Evolutionary conservation across 2,888 invertebrate genomes (phyloP), one percentile per base, ranked within the genome.

Genomic region (Scaptomyza cyrtandrae): DNA sequence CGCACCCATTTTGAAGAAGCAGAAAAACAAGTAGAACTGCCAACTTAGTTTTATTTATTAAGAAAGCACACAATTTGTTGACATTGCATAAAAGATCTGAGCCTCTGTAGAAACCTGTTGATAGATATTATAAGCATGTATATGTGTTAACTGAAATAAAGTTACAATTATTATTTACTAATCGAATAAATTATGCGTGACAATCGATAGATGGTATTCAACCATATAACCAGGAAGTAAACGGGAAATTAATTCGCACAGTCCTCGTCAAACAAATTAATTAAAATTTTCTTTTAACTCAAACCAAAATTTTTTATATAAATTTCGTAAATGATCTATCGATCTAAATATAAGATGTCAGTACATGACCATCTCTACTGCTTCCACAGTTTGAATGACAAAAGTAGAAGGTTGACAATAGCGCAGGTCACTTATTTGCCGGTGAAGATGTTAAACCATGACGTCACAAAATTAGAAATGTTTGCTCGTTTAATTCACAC

Each of bases 1-100:
- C 75, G 60, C 54, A 78, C 84, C 67, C 84, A 81, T 81, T 68
- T 72, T 71, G 0, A 54, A 53, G 44, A 13, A 44, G 19, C 37
- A 46, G 16, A 16, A 10, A 16, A 13, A 13, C 9, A 50, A 46
- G 13, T n/a, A 3, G 24, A 0, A 24, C 46, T 71, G 60, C 60
- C 71, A 54, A 61, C 57, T 33, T 46, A 35, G 7, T 10, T 16
- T 24, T 5, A 33, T 33, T 6, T 37, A 39, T 37, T 16, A 9
- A 5, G 3, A 14, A 14, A 39, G 39, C 14, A 35, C 10, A 33
- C 33, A 7, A 31, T 31, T 31, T 31, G 3, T 27, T 27, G 6
- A 27, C 27, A 6, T 27, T 27, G 27, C 27, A 27, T 6, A 27
- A 6, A 27, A 27, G 27, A 1, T 27, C 27, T 27, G 6, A 4